Base-by-base conservation (phyloP, 2,113 vertebrate genomes). In the Saccopteryx leptura region DNA sequence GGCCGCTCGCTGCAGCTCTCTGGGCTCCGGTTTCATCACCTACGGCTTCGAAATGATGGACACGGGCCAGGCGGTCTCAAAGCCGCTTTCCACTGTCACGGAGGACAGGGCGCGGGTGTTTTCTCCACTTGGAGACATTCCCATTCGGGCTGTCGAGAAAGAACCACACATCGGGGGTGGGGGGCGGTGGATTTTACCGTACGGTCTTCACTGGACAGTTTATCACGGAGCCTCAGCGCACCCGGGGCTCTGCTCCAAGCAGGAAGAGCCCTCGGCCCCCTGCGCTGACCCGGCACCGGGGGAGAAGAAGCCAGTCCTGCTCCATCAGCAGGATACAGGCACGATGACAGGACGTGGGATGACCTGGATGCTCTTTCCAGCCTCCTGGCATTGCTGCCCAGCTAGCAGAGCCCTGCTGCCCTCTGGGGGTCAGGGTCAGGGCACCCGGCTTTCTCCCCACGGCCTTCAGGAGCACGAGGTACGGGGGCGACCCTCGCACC, bases 61-160 rank as follows among this genome's bases (percentile, higher is more conserved):
- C 33, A n/a, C 79, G 33, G 48, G 48, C 26, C 9, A 65, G 23
- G 50, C 2, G 9, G n/a, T 24, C 33, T 31, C 69, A 11, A 9
- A 39, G n/a, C 7, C 2, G 39, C 46, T 88, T 33, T 50, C 28
- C 1, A 15, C 33, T 54, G 12, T 84, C 14, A 82, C 24, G 79
- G 3, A 2, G 21, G 52, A 54, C 39, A 39, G 31, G 4, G 5
- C 23, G 4, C 19, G 1, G 5, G 14, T 15, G 14, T 15, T 33
- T 78, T 74, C 50, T 63, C n/a, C 7, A 15, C 58, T 84, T 66
- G 39, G 33, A 83, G 63, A 31, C 33, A 60, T n/a, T 66, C 66
- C 50, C 17, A 39, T 46, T 84, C 19, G 23, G 33, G 28, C 26
- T 31, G 24, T 52, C 68, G n/a, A 76, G 83, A 39, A 39, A 33